Conservation (phyloP, 2,797 vertebrate genomes). For the Myiothlypis chrysogaster region DNA sequence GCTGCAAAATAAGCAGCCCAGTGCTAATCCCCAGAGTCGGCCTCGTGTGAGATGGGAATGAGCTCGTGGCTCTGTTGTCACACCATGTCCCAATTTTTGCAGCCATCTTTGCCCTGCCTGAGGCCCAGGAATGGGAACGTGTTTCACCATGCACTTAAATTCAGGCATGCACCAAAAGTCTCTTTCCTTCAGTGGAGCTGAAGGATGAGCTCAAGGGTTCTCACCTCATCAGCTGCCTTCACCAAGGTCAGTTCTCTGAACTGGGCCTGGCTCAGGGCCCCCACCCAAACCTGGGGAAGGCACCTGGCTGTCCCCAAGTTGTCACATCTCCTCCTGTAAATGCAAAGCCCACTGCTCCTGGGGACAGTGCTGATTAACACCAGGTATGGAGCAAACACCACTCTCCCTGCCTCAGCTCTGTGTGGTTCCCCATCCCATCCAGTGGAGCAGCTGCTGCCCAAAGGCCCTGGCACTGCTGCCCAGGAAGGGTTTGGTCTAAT, state of each 20-base stretch:
- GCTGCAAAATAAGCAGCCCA: not conserved
- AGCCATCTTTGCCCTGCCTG: not conserved
- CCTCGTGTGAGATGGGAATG: accelerated
- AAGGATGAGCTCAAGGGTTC: not conserved
- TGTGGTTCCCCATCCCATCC: not conserved
- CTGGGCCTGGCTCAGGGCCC: not conserved
- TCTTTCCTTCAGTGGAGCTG: not conserved
- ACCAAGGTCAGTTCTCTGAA: not conserved
- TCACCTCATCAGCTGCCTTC: not conserved
- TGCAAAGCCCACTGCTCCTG: not conserved
- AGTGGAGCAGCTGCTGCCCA: not conserved
- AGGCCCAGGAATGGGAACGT: not conserved
- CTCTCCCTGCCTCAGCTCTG: accelerated
- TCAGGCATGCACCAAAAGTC: not conserved
- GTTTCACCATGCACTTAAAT: not conserved
- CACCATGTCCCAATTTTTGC: not conserved
- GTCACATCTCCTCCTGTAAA: not conserved
- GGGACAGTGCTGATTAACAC: not conserved
- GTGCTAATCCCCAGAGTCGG: not conserved
- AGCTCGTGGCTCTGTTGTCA: not conserved
- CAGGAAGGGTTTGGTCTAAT: not conserved
- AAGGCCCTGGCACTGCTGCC: not conserved
- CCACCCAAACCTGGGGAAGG: not conserved
- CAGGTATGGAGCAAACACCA: accelerated
- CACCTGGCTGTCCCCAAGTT: not conserved